Conservation (phyloP, 2,888 invertebrate genomes). For the Eupithecia tripunctaria region DNA sequence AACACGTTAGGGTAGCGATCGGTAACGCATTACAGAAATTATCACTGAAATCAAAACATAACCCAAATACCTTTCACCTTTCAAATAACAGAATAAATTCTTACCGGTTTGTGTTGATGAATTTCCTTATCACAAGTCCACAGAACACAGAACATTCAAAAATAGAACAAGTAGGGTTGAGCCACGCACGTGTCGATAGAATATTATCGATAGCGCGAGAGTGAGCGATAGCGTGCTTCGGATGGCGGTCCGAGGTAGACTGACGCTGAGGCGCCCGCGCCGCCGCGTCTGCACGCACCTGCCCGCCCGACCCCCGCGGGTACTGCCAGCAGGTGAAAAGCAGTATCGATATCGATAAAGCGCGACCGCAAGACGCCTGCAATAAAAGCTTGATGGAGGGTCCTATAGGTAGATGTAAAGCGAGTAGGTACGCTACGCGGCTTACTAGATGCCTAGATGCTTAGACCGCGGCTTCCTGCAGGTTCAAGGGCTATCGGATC, state of each 20-base stretch:
- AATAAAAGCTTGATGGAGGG: slow-evolving; percentile 31
- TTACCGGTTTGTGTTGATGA: slow-evolving; percentile 49
- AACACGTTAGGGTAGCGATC: slow-evolving; percentile 63
- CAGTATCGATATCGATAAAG: slow-evolving; percentile 75
- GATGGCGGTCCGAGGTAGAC: slow-evolving; percentile 75
- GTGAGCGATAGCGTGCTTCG: slow-evolving; percentile 68
- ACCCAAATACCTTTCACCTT: slow-evolving; percentile 55
- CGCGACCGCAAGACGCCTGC: slow-evolving; percentile 42
- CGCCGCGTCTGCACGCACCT: slow-evolving; percentile 77
- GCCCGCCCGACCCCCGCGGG: slow-evolving; percentile 75
- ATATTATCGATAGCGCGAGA: slow-evolving; percentile 47
- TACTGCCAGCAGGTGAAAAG: slow-evolving; percentile 72
- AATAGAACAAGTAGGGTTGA: slow-evolving; percentile 76
- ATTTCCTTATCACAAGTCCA: slow-evolving; percentile 65
- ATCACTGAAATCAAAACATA: slow-evolving; percentile 67
- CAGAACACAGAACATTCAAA: slow-evolving; percentile 64
- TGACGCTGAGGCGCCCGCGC: slow-evolving; percentile 60
- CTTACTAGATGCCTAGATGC: slow-evolving; percentile 11
- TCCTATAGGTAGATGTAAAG: slow-evolving; percentile 23
- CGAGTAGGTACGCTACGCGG: slow-evolving; percentile 6
- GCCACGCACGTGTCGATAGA: slow-evolving; percentile 76
- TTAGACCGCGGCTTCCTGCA: slow-evolving; percentile 1
- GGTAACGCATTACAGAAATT: slow-evolving; percentile 62
- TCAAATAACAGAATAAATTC: slow-evolving; percentile 36
- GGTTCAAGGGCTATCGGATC: slow-evolving; percentile 10